Evolutionary conservation across 2,113 vertebrate genomes (phyloP).

Genomic region (Chiloscyllium plagiosum): DNA sequence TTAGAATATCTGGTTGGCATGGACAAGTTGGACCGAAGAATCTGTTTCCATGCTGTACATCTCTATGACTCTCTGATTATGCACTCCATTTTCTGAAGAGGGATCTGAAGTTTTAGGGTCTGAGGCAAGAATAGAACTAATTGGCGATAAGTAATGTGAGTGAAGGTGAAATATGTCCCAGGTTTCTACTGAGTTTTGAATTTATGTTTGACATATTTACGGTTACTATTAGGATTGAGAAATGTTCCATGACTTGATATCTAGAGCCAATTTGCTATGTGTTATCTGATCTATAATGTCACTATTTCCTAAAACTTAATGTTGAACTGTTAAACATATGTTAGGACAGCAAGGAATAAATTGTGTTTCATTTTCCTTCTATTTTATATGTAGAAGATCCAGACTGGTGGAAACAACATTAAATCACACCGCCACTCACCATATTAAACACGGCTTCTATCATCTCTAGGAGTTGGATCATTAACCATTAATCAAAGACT

Average conservation of each 20-base stretch:
- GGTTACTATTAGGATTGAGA: neutral
- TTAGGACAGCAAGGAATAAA: neutral
- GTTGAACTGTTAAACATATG: neutral
- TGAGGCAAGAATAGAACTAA: no score
- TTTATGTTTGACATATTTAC: neutral
- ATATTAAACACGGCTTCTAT: neutral
- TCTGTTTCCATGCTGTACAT: no score
- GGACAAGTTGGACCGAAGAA: no score
- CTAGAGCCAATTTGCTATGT: neutral
- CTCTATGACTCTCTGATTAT: no score
- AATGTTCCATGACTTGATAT: neutral
- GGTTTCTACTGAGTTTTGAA: neutral
- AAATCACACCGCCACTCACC: neutral
- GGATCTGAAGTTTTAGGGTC: no score
- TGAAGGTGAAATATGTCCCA: neutral
- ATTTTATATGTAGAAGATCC: neutral
- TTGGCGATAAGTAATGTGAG: neutral
- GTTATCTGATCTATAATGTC: neutral
- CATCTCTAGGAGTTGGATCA: neutral
- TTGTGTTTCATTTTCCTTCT: neutral
- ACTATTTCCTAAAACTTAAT: neutral
- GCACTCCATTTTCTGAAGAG: no score
- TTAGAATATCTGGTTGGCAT: no score
- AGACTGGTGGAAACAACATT: neutral
- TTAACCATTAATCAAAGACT: neutral